phyloP scores from a whole-genome alignment of 2,888 invertebrate genomes.

The Galeopsomyia nigrocyanea region DNA sequence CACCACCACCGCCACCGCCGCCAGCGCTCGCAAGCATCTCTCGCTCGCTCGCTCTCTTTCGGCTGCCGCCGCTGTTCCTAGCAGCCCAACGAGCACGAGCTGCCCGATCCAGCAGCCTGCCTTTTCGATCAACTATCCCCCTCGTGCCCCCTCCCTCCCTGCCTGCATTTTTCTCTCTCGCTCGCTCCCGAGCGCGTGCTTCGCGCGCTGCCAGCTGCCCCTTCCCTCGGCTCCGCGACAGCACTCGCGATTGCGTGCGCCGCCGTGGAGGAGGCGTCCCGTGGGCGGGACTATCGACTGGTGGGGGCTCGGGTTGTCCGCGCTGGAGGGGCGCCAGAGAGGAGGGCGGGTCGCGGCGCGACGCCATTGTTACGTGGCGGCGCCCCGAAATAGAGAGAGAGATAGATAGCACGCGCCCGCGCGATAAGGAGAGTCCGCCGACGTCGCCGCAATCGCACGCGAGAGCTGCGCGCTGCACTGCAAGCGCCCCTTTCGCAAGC shows the following conservation, averaged over 20 bases:
- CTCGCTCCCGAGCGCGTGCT: conserved; percentile 20
- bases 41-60: conserved; percentile 39
- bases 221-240: not conserved
- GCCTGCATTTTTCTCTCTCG: conserved; percentile 3
- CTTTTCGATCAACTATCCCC: conserved; percentile 24
- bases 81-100: not conserved
- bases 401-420: conserved; percentile 12
- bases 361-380: conserved; percentile 60
- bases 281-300: conserved; percentile 50
- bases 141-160: not conserved
- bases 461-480: conserved; percentile 59
- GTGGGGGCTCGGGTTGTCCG: conserved; percentile 51
- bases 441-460: conserved; percentile 56
- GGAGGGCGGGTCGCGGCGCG: conserved; percentile 63
- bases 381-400: conserved; percentile 2
- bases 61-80: no score
- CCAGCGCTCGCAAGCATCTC: conserved; percentile 38
- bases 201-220: conserved; percentile 22
- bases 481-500: conserved; percentile 53
- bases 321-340: conserved; percentile 58
- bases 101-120: conserved; percentile 35
- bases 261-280: conserved; percentile 42
- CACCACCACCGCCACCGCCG: conserved; percentile 52
- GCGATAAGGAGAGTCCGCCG: conserved; percentile 49
- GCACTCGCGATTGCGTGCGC: no score